These are phyloP conservation scores for Cercopithecus mona DNA, from an alignment of 2,113 vertebrate species.

Conservation along the genomic window DNA sequence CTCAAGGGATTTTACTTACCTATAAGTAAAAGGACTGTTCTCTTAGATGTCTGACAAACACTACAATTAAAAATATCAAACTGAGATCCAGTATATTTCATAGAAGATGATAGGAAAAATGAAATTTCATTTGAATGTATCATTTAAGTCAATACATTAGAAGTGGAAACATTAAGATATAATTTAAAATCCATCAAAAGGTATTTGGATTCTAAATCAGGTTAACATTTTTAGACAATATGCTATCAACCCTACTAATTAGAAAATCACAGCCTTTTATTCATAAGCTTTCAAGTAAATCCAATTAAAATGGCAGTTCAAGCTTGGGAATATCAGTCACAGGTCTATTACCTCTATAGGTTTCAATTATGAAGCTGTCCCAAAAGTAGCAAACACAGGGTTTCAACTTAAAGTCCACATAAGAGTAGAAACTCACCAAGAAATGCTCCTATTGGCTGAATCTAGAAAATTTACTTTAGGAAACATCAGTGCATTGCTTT, in stretches of 20 bases:
- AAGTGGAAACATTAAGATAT: neutral
- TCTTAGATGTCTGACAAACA: slow-evolving; percentile 75
- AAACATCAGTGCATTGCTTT: neutral
- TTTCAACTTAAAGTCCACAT: neutral
- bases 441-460: neutral
- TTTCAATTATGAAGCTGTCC: neutral
- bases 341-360: slow-evolving; percentile 50
- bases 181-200: slow-evolving; percentile 59
- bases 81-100: slow-evolving; percentile 31
- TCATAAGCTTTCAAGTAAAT: slow-evolving; percentile 47
- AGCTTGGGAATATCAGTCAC: slow-evolving; percentile 47
- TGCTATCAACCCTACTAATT: slow-evolving; percentile 60
- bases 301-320: slow-evolving; percentile 48
- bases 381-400: neutral
- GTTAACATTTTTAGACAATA: slow-evolving; percentile 67
- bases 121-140: neutral
- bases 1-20: neutral
- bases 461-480: neutral
- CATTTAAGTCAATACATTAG: neutral
- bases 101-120: neutral
- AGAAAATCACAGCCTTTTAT: slow-evolving; percentile 18
- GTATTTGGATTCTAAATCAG: neutral
- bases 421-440: neutral
- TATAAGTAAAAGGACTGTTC: slow-evolving; percentile 68
- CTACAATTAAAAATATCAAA: slow-evolving; percentile 68